Percentiles rank a stretch among this genome's conserved stretches.
Evolutionary conservation across 1,140 invertebrate genomes (phyloP).

Genomic region (Sycobia sp.): DNA sequence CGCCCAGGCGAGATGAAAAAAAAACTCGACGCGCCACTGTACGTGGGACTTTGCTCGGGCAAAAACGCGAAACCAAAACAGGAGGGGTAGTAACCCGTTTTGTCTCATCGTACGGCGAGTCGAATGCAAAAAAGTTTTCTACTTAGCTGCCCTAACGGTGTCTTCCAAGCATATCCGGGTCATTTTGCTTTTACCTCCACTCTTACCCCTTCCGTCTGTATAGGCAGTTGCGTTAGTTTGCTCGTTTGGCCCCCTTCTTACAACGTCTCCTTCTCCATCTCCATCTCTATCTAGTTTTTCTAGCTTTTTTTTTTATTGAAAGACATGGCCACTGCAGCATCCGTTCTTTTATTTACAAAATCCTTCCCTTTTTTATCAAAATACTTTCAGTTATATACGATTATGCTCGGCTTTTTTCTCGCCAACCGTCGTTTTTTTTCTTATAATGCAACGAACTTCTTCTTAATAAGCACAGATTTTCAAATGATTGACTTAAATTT

Average conservation of each 20-base stretch:
- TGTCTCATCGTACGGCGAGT: background rate
- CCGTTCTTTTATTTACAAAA: conserved; percentile 1
- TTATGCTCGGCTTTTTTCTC: too few species aligned
- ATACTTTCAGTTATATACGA: conserved; percentile 37
- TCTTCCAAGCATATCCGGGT: conserved; percentile 45
- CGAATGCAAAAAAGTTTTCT: too few species aligned
- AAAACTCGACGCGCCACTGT: background rate
- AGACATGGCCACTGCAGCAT: conserved; percentile 22
- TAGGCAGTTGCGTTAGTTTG: background rate
- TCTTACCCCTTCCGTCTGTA: conserved; percentile 32
- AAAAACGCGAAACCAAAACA: conserved; percentile 19
- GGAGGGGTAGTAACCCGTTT: conserved; percentile 15
- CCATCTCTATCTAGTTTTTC: conserved; percentile 5
- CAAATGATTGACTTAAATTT: conserved; percentile 7
- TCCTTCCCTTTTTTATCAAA: conserved; percentile 38
- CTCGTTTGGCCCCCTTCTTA: conserved; percentile 8
- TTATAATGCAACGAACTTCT: conserved; percentile 23
- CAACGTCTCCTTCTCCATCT: conserved; percentile 21
- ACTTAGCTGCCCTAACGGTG: background rate
- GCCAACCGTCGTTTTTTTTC: conserved; percentile 37
- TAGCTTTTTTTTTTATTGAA: conserved; percentile 35
- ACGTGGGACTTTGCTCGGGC: background rate
- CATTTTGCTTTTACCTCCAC: conserved; percentile 34
- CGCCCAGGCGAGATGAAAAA: background rate
- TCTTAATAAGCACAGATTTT: background rate